Evolutionary conservation across 2,797 vertebrate genomes (phyloP).

Genomic region (Neostethus bicornis): DNA sequence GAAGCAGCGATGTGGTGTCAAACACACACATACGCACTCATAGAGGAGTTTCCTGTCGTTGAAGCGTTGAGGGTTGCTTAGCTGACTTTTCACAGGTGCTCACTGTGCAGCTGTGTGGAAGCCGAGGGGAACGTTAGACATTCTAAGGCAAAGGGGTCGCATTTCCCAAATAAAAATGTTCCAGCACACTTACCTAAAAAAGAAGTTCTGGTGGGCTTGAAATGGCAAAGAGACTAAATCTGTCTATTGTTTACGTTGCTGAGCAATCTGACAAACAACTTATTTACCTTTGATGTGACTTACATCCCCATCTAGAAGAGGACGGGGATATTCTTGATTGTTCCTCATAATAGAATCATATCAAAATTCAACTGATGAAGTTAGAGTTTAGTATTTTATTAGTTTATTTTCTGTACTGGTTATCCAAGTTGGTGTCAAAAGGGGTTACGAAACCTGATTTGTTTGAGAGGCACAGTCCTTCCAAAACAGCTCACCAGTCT

Average conservation of each 20-base stretch:
- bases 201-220: neutral
- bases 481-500: too few relatives aligned
- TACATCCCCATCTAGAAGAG: slow-evolving; percentile 4
- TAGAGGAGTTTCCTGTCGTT: slow-evolving; percentile 82
- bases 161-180: slow-evolving; percentile 58
- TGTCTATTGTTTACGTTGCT: slow-evolving; percentile 10
- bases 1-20: slow-evolving; percentile 22
- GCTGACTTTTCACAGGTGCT: slow-evolving; percentile 75
- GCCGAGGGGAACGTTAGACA: slow-evolving; percentile 61
- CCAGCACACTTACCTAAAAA: slow-evolving; percentile 53
- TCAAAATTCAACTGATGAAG: neutral
- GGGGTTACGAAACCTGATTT: too few relatives aligned
- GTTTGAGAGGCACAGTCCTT: too few relatives aligned
- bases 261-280: slow-evolving; percentile 9
- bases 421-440: too few relatives aligned
- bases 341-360: neutral
- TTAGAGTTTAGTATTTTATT: too few relatives aligned
- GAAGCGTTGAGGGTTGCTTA: slow-evolving; percentile 71
- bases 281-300: slow-evolving; percentile 32
- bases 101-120: slow-evolving; percentile 70
- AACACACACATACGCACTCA: slow-evolving; percentile 27
- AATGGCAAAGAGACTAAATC: slow-evolving; percentile 6
- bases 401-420: too few relatives aligned
- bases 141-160: slow-evolving; percentile 65
- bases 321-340: neutral